Evolutionary conservation across 2,888 invertebrate species (phyloP).

Genomic region (Arrhopalites spinosus): DNA sequence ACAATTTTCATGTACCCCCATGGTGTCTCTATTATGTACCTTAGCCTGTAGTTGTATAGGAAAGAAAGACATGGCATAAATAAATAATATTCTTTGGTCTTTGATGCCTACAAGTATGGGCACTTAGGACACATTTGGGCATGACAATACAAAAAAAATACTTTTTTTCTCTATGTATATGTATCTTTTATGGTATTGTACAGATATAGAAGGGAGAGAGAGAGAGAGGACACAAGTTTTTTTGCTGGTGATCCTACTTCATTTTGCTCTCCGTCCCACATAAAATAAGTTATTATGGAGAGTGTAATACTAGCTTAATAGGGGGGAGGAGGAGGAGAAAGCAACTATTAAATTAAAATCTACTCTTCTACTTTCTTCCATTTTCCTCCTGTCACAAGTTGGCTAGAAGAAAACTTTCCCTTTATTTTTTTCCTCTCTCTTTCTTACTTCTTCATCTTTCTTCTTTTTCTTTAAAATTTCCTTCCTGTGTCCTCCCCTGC

Average conservation of each 20-base stretch:
- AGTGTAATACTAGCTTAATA: constrained; percentile 8
- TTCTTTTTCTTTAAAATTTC: constrained; percentile 9
- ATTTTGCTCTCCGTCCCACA: not conserved
- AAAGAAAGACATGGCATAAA: not conserved
- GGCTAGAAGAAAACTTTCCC: constrained; percentile 1
- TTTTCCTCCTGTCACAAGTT: constrained; percentile 14
- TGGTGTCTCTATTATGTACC: no score
- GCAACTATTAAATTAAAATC: constrained; percentile 25
- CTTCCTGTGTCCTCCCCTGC: constrained; percentile 10
- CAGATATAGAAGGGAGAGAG: not conserved
- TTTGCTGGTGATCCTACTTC: not conserved
- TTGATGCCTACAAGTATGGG: no score
- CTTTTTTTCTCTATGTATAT: no score
- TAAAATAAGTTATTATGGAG: constrained; percentile 7
- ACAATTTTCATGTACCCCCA: not conserved
- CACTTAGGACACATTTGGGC: not conserved
- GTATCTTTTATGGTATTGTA: not conserved
- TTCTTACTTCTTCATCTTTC: not conserved
- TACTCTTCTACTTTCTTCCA: not conserved
- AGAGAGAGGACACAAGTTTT: not conserved
- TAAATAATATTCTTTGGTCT: not conserved
- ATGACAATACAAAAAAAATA: no score
- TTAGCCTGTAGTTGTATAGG: not conserved
- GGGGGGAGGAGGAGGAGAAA: not conserved
- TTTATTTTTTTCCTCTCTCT: not conserved